Conservation (phyloP, 2,797 vertebrate species). For the Channallabes apus region DNA sequence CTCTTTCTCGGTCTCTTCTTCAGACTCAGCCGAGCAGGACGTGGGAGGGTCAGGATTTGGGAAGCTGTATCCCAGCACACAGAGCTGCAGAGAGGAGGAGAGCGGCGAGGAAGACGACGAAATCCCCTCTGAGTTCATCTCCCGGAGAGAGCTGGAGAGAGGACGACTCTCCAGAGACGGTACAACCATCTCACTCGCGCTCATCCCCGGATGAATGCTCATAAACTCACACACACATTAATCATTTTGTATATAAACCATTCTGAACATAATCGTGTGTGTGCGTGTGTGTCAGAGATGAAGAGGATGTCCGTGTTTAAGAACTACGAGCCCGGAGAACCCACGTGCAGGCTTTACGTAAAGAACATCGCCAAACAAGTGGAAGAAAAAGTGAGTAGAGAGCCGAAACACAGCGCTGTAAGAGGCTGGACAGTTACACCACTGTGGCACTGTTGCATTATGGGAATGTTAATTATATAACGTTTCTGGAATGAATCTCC, state of each 20-base stretch:
- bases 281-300: slow-evolving; percentile 79
- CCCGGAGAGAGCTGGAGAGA: slow-evolving; percentile 89
- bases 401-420: not conserved
- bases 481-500: not conserved
- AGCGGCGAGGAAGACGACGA: slow-evolving; percentile 79
- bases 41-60: slow-evolving; percentile 81
- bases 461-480: not conserved
- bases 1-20: not conserved
- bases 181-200: slow-evolving; percentile 58
- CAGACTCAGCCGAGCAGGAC: slow-evolving; percentile 56
- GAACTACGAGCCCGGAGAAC: slow-evolving; percentile 92
- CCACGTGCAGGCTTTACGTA: slow-evolving; percentile 97
- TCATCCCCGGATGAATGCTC: not conserved
- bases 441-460: not conserved
- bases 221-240: not conserved
- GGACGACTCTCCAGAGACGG: slow-evolving; percentile 89
- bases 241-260: not conserved
- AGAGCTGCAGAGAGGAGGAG: slow-evolving; percentile 70
- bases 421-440: not conserved
- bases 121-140: slow-evolving; percentile 86
- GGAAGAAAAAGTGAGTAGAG: slow-evolving; percentile 86
- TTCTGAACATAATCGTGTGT: not conserved
- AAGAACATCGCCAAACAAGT: slow-evolving; percentile 97
- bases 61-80: slow-evolving; percentile 87
- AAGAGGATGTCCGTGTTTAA: slow-evolving; percentile 93